Conservation (phyloP, 2,113 vertebrate genomes). For the Xiphophorus maculatus region DNA sequence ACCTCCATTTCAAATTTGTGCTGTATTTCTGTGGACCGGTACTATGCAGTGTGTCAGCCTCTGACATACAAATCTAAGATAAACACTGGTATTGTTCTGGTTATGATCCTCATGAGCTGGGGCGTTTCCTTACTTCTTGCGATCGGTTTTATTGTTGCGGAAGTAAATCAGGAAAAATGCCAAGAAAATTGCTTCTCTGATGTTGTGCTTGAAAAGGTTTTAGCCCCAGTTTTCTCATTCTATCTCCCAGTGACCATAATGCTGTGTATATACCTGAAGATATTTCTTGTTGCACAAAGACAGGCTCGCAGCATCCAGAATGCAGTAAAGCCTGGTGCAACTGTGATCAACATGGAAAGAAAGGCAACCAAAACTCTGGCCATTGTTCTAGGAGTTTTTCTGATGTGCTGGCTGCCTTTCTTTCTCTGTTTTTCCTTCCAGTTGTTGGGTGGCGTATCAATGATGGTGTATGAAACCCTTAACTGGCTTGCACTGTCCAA, state of each 20-base stretch:
- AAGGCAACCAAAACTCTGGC: conserved; percentile 55
- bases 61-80: conserved; percentile 10
- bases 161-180: conserved; percentile 28
- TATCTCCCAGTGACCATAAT: conserved; percentile 45
- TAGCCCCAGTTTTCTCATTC: conserved; percentile 43
- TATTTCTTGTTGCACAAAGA: conserved; percentile 44
- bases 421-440: conserved; percentile 30
- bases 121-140: neutral
- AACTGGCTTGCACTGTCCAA: conserved; percentile 25
- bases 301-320: conserved; percentile 30
- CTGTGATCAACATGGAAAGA: conserved; percentile 24
- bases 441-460: conserved; percentile 1
- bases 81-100: neutral
- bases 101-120: conserved; percentile 36
- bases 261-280: conserved; percentile 43
- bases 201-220: conserved; percentile 19
- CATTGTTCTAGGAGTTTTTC: conserved; percentile 42
- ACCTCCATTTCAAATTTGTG: conserved; percentile 30
- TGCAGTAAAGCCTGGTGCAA: conserved; percentile 7
- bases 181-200: conserved; percentile 16
- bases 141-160: neutral
- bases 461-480: conserved; percentile 10
- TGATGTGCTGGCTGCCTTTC: conserved; percentile 31
- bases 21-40: conserved; percentile 40
- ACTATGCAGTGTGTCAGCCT: conserved; percentile 31